phyloP scores from a whole-genome alignment of 2,888 invertebrate species.

The Laspeyria flexula region DNA sequence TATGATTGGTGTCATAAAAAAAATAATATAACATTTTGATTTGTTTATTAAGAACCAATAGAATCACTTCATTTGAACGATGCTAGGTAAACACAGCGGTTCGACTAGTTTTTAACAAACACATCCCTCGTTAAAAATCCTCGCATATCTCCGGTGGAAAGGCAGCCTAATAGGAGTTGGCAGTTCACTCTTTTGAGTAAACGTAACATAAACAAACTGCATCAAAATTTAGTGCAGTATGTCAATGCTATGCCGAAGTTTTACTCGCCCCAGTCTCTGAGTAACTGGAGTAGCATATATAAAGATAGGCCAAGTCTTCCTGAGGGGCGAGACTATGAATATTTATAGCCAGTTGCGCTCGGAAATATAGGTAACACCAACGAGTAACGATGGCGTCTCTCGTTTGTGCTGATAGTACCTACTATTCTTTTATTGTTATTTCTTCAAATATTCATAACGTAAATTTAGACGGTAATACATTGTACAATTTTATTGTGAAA shows the following conservation, averaged over 20 bases:
- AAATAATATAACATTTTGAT: too few relatives aligned
- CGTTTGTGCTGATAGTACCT: background rate
- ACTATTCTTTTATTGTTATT: background rate
- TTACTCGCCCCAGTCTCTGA: background rate
- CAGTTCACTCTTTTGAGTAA: background rate
- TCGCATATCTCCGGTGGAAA: too few relatives aligned
- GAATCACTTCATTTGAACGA: too few relatives aligned
- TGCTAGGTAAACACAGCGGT: too few relatives aligned
- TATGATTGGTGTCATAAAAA: too few relatives aligned
- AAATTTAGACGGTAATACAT: too few relatives aligned
- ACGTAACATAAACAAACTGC: background rate
- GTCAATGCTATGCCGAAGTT: background rate
- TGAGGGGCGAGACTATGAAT: slow-evolving; percentile 49
- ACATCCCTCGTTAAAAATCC: too few relatives aligned
- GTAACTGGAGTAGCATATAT: slow-evolving; percentile 39
- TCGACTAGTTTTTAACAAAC: too few relatives aligned
- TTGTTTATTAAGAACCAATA: too few relatives aligned
- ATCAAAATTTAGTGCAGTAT: background rate
- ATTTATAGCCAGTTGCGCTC: slow-evolving; percentile 51
- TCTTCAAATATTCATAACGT: too few relatives aligned
- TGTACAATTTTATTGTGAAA: too few relatives aligned
- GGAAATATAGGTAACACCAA: slow-evolving; percentile 17
- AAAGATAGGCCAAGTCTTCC: slow-evolving; percentile 36
- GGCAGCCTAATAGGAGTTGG: background rate
- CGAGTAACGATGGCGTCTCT: slow-evolving; percentile 18